Conservation (phyloP, 2,797 vertebrate genomes). For the Ciconia nigra region DNA sequence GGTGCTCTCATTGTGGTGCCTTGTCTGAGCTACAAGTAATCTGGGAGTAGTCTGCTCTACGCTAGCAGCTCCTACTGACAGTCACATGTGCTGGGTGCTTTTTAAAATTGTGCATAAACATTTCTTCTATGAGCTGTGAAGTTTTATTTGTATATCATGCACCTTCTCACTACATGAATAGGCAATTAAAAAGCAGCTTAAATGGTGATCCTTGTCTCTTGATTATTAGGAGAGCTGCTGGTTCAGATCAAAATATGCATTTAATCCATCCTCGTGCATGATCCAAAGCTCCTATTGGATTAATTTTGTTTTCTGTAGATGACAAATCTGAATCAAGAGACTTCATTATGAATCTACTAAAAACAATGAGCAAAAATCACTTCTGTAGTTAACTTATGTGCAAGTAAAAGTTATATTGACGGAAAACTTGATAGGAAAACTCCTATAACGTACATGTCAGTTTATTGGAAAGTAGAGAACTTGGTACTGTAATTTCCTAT, state of each 20-base stretch:
- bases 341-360: background rate
- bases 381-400: background rate
- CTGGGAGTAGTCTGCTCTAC: background rate
- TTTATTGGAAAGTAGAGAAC: background rate
- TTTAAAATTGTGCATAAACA: background rate
- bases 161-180: background rate
- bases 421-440: background rate
- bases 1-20: fast-evolving
- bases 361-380: background rate
- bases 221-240: background rate
- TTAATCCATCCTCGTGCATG: background rate
- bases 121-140: background rate
- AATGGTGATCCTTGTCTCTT: background rate
- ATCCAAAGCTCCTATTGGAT: background rate
- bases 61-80: background rate
- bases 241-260: background rate
- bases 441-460: background rate
- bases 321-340: background rate
- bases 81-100: fast-evolving
- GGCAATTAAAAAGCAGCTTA: background rate
- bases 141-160: background rate
- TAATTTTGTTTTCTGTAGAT: background rate
- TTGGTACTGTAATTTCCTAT: background rate
- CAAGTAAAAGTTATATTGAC: background rate
- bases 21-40: background rate